These are phyloP conservation scores for Odocoileus hemionus DNA, from an alignment of 2,113 vertebrate species.

Conservation along the genomic window DNA sequence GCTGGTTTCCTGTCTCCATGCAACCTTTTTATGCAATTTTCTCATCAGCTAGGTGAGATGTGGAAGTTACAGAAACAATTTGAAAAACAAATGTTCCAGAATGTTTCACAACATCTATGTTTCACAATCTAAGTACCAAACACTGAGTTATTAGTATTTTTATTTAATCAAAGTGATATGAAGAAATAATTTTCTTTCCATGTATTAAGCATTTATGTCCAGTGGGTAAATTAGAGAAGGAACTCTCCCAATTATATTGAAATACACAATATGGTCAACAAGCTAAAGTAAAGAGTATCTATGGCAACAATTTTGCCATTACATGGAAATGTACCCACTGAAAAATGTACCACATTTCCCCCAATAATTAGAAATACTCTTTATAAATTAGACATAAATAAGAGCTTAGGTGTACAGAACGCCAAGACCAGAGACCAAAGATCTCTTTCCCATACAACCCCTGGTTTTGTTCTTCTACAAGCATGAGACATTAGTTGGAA, in stretches of 20 bases:
- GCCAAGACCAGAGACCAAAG: neutral
- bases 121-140: neutral
- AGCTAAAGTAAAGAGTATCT: slow-evolving; percentile 20
- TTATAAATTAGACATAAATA: slow-evolving; percentile 13
- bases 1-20: neutral
- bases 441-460: neutral
- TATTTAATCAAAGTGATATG: slow-evolving; percentile 35
- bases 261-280: neutral
- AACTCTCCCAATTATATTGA: slow-evolving; percentile 23
- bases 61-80: neutral
- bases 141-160: slow-evolving; percentile 1
- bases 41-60: neutral
- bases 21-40: slow-evolving; percentile 5
- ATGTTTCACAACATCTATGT: too few relatives aligned
- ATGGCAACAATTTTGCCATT: slow-evolving; percentile 1
- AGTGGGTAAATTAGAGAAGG: neutral
- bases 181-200: slow-evolving; percentile 33
- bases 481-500: neutral
- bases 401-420: neutral
- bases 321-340: neutral
- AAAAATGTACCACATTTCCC: neutral
- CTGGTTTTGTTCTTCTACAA: neutral
- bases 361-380: neutral
- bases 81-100: slow-evolving; percentile 5
- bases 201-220: slow-evolving; percentile 13